Base-by-base conservation (phyloP, 1,140 invertebrate species). In the Psilanteris sp. region DNA sequence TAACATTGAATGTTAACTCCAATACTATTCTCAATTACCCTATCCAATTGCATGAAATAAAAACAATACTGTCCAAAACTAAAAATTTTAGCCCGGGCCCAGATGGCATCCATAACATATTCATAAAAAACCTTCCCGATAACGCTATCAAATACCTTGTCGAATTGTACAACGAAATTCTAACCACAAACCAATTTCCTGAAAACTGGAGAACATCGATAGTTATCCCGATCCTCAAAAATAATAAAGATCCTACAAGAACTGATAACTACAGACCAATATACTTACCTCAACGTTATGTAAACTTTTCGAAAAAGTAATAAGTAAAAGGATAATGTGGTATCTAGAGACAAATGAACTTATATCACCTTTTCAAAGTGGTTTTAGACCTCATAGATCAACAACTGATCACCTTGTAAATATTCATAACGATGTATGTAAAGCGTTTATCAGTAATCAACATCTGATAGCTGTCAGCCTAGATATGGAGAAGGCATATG, bases 81-180 rank as follows among this genome's bases (percentile, higher is more conserved):
- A n/a, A n/a, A n/a, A n/a, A n/a, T n/a, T n/a, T n/a, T n/a, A n/a
- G n/a, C n/a, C n/a, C n/a, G n/a, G n/a, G n/a, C n/a, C n/a, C n/a
- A n/a, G n/a, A n/a, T n/a, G n/a, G n/a, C n/a, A n/a, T n/a, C n/a
- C n/a, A n/a, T n/a, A n/a, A n/a, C n/a, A n/a, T n/a, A n/a, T n/a
- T n/a, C n/a, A n/a, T 64, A 3, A 64, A 64, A 27, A 9, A 50
- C 16, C 31, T 64, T 1, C 44, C 59, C 1, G 3, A 44, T 11
- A 44, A 10, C 1, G 52, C 4, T 7, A 9, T 57, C 2, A 8
- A 13, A 14, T 57, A 43, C 7, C 16, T 57, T 3, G 13, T 16
- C 4, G 7, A 3, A 0, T 9, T 43, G 0, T 57, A 8, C 27
- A 43, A 57, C 9, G 37, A 43, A 32, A 57, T 57, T 3, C n/a